These are phyloP conservation scores for Standfussiana lucernea DNA, from an alignment of 2,888 invertebrate species.

Conservation along the genomic window DNA sequence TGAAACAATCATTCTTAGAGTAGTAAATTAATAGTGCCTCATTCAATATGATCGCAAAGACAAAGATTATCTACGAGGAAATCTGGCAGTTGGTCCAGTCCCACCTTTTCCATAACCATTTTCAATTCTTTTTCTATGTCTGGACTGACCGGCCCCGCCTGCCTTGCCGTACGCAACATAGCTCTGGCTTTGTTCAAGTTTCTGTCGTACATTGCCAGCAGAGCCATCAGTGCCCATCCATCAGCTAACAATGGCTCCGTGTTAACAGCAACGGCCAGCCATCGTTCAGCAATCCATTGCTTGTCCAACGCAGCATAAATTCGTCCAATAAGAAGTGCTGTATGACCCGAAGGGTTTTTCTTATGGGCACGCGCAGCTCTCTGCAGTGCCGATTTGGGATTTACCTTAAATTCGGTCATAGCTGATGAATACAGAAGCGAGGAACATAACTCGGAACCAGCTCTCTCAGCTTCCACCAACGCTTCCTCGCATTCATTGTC, in stretches of 20 bases:
- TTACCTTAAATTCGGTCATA: slow-evolving; percentile 71
- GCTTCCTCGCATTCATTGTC: slow-evolving; percentile 80
- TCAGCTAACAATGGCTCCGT: slow-evolving; percentile 83
- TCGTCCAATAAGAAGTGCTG: slow-evolving; percentile 81
- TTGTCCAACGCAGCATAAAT: slow-evolving; percentile 79
- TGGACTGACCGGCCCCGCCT: slow-evolving; percentile 80
- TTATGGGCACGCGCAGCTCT: slow-evolving; percentile 84
- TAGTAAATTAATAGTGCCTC: neutral
- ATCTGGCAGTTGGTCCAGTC: slow-evolving; percentile 78
- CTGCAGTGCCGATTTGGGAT: slow-evolving; percentile 80
- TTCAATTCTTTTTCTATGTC: slow-evolving; percentile 80
- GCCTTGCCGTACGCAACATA: slow-evolving; percentile 83
- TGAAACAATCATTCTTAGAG: neutral
- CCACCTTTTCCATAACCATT: slow-evolving; percentile 74
- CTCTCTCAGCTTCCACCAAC: slow-evolving; percentile 77
- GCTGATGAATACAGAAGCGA: slow-evolving; percentile 80
- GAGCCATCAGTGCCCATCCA: slow-evolving; percentile 85
- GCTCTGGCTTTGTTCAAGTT: slow-evolving; percentile 79
- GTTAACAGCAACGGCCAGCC: slow-evolving; percentile 84
- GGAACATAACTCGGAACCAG: slow-evolving; percentile 78
- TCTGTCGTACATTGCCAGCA: slow-evolving; percentile 80
- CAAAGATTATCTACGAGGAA: slow-evolving; percentile 78
- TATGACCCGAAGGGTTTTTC: slow-evolving; percentile 79
- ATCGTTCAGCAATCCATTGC: slow-evolving; percentile 80
- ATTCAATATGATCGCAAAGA: slow-evolving; percentile 47